A percentile compares a stretch with the other conserved stretches of the same genome.
Evolutionary conservation across 2,797 vertebrate genomes (phyloP).

Genomic region (Tokudaia muenninki): DNA sequence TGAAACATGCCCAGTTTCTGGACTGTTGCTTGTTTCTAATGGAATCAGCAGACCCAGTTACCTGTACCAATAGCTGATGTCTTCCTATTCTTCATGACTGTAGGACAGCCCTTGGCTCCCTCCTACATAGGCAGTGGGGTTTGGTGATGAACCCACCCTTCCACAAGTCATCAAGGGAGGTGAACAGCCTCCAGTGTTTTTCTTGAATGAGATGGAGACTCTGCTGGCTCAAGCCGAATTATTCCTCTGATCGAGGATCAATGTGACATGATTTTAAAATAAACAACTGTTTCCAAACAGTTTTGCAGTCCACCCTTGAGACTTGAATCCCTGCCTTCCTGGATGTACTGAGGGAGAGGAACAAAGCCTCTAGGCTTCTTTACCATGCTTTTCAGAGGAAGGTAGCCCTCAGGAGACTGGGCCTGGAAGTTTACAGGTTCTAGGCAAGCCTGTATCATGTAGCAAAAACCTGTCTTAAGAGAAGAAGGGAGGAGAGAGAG

Average conservation of each 20-base stretch:
- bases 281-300: background rate
- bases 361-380: background rate
- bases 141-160: background rate
- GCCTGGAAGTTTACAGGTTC: no score
- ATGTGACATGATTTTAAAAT: constrained; percentile 57
- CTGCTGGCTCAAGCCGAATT: background rate
- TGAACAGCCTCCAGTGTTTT: background rate
- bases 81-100: accelerated
- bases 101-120: accelerated
- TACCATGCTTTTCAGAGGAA: background rate
- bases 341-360: background rate
- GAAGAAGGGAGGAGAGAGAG: background rate
- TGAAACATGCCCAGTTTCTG: background rate
- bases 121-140: accelerated
- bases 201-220: constrained; percentile 16
- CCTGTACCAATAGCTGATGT: accelerated
- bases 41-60: accelerated
- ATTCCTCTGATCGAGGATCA: constrained; percentile 72
- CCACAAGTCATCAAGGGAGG: background rate
- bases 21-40: accelerated
- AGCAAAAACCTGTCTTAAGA: background rate
- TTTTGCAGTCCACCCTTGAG: background rate
- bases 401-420: background rate
- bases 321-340: background rate
- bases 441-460: background rate